phyloP scores from a whole-genome alignment of 2,888 invertebrate genomes.

The Anoplius nigerrimus region DNA sequence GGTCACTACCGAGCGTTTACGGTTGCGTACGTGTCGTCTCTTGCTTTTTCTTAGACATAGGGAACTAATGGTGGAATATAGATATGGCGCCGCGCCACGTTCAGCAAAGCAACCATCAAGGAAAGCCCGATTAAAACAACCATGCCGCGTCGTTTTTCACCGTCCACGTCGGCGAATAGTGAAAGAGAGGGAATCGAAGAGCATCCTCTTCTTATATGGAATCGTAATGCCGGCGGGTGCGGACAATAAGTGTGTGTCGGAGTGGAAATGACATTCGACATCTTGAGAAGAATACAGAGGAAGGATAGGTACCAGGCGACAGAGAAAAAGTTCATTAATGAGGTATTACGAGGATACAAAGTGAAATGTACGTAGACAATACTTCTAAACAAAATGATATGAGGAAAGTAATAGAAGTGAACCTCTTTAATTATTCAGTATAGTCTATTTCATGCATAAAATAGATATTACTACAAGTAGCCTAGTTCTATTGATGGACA shows the following conservation, averaged over 20 bases:
- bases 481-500: no score
- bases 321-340: no score
- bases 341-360: no score
- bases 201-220: constrained; percentile 57
- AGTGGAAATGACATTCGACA: constrained; percentile 68
- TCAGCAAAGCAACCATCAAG: constrained; percentile 47
- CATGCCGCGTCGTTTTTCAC: constrained; percentile 64
- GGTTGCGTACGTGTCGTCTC: constrained; percentile 39
- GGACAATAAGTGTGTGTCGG: constrained; percentile 68
- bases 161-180: constrained; percentile 50
- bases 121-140: constrained; percentile 61
- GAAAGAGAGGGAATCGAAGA: constrained; percentile 33
- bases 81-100: constrained; percentile 51
- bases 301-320: background rate
- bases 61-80: constrained; percentile 62
- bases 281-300: constrained; percentile 35
- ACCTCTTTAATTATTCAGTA: no score
- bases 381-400: no score
- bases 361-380: no score
- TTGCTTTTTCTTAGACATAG: constrained; percentile 51
- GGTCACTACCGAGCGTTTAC: constrained; percentile 38
- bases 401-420: no score
- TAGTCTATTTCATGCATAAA: no score
- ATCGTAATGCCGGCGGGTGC: constrained; percentile 43
- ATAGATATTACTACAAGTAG: no score